Evolutionary conservation across 2,113 vertebrate species (phyloP).

Genomic region (Hemiscyllium ocellatum): DNA sequence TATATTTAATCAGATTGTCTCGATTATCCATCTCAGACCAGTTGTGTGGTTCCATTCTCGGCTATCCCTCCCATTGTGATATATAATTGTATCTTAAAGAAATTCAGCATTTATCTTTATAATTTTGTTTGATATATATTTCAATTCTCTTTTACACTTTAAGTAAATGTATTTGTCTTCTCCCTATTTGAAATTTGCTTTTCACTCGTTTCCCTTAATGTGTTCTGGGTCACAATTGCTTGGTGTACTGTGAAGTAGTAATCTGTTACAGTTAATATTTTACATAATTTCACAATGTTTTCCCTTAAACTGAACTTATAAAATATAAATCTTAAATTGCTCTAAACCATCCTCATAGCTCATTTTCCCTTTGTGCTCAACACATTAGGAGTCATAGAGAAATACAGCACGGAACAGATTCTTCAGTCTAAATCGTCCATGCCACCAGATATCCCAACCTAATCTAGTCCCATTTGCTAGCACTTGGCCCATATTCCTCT

Average conservation of each 20-base stretch:
- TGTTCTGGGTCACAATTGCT: background rate
- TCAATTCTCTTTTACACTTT: background rate
- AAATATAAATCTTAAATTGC: background rate
- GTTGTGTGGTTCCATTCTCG: background rate
- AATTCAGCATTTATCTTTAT: background rate
- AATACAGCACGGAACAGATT: no score
- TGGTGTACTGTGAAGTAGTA: background rate
- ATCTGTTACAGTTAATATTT: background rate
- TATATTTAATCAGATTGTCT: background rate
- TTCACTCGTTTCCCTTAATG: background rate
- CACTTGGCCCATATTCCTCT: no score
- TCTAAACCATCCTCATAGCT: background rate
- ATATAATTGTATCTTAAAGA: background rate
- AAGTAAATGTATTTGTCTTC: background rate
- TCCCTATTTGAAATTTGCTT: background rate
- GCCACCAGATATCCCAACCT: no score
- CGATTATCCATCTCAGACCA: background rate
- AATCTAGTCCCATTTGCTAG: no score
- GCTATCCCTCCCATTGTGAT: background rate
- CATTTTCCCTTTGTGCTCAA: background rate
- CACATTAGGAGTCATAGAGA: no score
- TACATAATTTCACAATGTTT: no score
- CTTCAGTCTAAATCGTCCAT: no score
- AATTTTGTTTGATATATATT: background rate
- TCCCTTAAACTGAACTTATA: background rate